Base-by-base conservation (phyloP, 2,113 vertebrate genomes). In the Sakesphorus luctuosus region DNA sequence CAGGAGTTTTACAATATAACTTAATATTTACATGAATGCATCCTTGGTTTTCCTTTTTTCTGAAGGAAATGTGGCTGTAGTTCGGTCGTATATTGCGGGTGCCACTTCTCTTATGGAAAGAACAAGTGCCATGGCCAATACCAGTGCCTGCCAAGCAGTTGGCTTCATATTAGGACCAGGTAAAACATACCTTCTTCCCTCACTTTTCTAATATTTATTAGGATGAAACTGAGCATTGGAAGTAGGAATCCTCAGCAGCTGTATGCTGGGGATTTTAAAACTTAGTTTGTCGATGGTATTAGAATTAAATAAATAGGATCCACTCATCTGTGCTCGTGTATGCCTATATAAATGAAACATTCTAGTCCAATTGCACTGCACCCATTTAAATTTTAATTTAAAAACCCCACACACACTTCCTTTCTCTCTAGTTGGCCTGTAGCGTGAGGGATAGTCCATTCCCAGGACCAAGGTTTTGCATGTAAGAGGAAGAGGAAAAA, bases 151-250 rank as follows among this genome's bases (percentile, higher is more conserved):
- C 77, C 99, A 99, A 97, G 99, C 99, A 18, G 94, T 99, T 63
- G 99, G 99, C 47, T 99, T 99, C 93, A 99, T 99, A 91, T 96
- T 99, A 49, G 99, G 99, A 62, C 99, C 99, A 98, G 99, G 99
- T 99, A 98, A 66, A 52, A 20, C 28, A 4, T 33, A 15, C 67
- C 44, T 61, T 77, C 55, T 75, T 62, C 69, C n/a, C 33, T 92
- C 24, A 35, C 43, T 61, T 79, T 47, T 87, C 10, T 71, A 33
- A 59, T 56, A 18, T 29, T n/a, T 71, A 18, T 16, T 49, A 56
- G 72, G 21, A n/a, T 63, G 13, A 75, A 86, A 58, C 44, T 40
- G 15, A 24, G 28, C 38, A 10, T 6, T 59, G 44, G 16, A 46
- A 77, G 20, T 65, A 66, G 43, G 33, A 91, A 49, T 28, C 7